A percentile compares a stretch with the other conserved stretches of the same genome.
Conservation (phyloP, 2,797 vertebrate species). For the Huso huso region DNA sequence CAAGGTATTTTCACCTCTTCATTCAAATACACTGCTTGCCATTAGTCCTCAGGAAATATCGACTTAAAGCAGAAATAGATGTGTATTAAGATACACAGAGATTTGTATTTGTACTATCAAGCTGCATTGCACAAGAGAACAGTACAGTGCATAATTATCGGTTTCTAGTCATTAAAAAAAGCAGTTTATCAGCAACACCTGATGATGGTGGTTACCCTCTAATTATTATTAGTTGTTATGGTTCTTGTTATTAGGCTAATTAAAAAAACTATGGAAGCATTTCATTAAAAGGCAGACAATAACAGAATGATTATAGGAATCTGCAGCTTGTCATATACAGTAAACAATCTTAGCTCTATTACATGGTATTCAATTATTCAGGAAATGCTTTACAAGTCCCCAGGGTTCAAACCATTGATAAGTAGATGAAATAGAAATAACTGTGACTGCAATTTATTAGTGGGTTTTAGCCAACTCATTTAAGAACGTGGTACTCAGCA, state of each 20-base stretch:
- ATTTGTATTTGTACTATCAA: no score
- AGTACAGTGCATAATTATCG: not conserved
- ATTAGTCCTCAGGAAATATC: no score
- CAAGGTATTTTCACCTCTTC: no score
- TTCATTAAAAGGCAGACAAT: not conserved
- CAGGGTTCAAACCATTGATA: not conserved
- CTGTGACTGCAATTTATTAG: not conserved
- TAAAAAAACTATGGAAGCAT: not conserved
- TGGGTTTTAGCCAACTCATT: not conserved
- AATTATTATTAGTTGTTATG: not conserved
- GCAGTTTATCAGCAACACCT: no score
- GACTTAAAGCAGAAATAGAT: no score
- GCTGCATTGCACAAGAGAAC: no score
- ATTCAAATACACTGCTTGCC: no score
- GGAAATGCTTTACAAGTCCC: constrained; percentile 10
- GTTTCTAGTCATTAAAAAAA: constrained; percentile 5
- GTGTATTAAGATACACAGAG: no score
- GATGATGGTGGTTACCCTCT: no score
- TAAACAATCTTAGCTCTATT: constrained; percentile 1
- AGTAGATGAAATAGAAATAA: constrained; percentile 5
- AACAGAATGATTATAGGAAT: constrained; percentile 11
- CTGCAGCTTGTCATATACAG: constrained; percentile 2
- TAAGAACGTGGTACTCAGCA: constrained; percentile 9
- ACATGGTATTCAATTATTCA: constrained; percentile 9
- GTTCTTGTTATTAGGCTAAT: not conserved